A percentile compares a stretch with the other conserved stretches of the same genome.
Evolutionary conservation across 2,113 vertebrate species (phyloP).

Genomic region (Actenoides lindsayi): DNA sequence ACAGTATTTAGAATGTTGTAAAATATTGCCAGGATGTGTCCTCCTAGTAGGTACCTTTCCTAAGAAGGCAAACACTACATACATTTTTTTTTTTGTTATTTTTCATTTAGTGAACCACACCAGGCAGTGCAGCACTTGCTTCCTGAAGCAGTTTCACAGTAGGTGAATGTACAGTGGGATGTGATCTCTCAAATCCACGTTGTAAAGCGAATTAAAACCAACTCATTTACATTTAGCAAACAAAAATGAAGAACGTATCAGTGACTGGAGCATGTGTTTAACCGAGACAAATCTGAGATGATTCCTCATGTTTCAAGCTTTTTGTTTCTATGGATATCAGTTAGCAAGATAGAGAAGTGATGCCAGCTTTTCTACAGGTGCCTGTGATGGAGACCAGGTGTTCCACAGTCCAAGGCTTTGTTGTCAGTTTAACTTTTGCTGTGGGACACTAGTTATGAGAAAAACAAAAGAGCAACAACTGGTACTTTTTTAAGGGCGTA

Average conservation of each 20-base stretch:
- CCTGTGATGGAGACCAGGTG: neutral
- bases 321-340: neutral
- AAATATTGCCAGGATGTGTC: neutral
- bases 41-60: neutral
- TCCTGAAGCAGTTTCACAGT: neutral
- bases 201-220: neutral
- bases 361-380: neutral
- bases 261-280: neutral
- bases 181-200: neutral
- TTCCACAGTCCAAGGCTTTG: neutral
- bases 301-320: neutral
- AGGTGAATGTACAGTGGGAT: neutral
- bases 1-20: neutral
- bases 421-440: neutral
- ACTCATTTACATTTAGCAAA: neutral
- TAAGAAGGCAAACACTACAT: neutral
- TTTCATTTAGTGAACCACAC: neutral
- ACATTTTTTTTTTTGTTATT: neutral
- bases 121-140: neutral
- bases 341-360: neutral
- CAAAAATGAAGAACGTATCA: fast-evolving
- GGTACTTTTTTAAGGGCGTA: fast-evolving
- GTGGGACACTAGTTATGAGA: neutral
- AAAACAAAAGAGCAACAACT: neutral
- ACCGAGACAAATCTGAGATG: neutral